Evolutionary conservation across 2,113 vertebrate genomes (phyloP).

Genomic region (Aplodontia rufa): DNA sequence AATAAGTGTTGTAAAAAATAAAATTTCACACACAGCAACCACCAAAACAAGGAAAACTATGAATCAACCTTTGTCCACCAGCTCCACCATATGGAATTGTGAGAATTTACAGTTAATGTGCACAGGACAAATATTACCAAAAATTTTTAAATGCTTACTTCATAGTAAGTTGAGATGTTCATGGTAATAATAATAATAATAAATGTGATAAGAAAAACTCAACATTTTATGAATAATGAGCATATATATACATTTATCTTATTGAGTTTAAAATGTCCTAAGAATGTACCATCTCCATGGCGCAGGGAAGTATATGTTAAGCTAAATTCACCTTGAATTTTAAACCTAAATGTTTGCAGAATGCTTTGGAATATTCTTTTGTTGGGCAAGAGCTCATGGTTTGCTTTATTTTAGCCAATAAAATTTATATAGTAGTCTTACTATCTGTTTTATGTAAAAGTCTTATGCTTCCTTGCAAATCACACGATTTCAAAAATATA

Average conservation of each 20-base stretch:
- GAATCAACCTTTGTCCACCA: slow-evolving; percentile 61
- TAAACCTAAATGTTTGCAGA: background rate
- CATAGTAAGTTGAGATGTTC: background rate
- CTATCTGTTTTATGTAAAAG: background rate
- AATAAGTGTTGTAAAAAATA: background rate
- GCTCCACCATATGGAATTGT: slow-evolving; percentile 63
- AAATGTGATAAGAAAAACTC: background rate
- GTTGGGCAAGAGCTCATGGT: background rate
- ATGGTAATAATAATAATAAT: background rate
- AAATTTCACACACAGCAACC: slow-evolving; percentile 15
- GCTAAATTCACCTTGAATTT: background rate
- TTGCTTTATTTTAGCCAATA: background rate
- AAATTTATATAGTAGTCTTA: background rate
- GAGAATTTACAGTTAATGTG: slow-evolving; percentile 46
- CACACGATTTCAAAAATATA: background rate
- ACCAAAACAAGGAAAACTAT: slow-evolving; percentile 30
- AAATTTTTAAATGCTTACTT: background rate
- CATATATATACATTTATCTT: background rate
- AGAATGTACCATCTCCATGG: background rate
- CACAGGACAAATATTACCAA: background rate
- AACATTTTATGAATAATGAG: background rate
- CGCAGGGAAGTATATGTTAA: background rate
- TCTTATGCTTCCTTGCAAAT: background rate
- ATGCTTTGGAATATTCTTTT: slow-evolving; percentile 4
- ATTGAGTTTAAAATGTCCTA: background rate